Evolutionary conservation across 2,113 vertebrate genomes (phyloP).

Genomic region (Bubo bubo): DNA sequence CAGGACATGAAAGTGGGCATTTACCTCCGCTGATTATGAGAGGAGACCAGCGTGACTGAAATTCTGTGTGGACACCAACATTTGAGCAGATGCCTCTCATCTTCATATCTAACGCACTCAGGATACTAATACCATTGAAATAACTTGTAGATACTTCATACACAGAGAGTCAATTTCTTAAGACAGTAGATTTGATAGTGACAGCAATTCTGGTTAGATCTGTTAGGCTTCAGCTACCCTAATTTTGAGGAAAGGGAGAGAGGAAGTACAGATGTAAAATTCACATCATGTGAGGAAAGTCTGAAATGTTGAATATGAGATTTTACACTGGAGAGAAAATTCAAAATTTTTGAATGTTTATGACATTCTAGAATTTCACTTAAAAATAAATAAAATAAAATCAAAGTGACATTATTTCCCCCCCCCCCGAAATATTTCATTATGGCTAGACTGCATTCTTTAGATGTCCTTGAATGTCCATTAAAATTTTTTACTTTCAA

Average conservation of each 20-base stretch:
- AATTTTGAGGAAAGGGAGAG: background rate
- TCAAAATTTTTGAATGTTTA: background rate
- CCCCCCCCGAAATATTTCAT: background rate
- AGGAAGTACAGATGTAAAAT: background rate
- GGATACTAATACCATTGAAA: background rate
- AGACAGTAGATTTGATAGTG: background rate
- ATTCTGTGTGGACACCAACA: background rate
- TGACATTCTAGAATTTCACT: background rate
- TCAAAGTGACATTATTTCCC: background rate
- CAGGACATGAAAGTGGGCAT: background rate
- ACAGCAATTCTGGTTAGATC: background rate
- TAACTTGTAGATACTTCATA: background rate
- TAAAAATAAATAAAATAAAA: background rate
- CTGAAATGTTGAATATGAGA: background rate
- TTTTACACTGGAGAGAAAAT: background rate
- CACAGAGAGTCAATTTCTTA: background rate
- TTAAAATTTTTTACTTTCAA: background rate
- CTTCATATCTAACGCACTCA: background rate
- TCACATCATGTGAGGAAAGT: rapidly evolving
- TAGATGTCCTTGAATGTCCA: background rate
- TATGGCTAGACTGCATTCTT: background rate
- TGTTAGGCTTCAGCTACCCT: background rate
- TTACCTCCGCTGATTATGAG: background rate
- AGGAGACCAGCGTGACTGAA: background rate
- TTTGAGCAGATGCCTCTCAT: background rate